Percentiles rank a stretch among this genome's conserved stretches.
These are phyloP conservation scores for Pseudococcus viburni DNA, from an alignment of 2,888 invertebrate genomes.

Conservation along the genomic window DNA sequence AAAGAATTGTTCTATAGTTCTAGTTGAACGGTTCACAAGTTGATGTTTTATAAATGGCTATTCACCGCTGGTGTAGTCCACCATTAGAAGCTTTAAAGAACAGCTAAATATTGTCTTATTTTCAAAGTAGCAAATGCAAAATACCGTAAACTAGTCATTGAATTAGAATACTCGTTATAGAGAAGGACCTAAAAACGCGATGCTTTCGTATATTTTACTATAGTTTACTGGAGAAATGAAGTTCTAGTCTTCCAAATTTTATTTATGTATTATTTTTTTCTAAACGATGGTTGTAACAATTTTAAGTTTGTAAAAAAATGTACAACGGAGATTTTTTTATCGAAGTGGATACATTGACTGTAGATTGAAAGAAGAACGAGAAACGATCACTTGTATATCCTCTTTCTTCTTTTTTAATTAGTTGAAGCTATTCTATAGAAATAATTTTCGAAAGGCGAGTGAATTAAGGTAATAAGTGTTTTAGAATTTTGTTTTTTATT, in stretches of 20 bases:
- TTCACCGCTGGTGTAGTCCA: background rate
- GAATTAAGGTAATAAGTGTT: slow-evolving; percentile 7
- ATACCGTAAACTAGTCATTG: slow-evolving; percentile 37
- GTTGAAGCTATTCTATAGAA: slow-evolving; percentile 13
- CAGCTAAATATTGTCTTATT: background rate
- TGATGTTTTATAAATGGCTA: background rate
- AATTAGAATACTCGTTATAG: slow-evolving; percentile 33
- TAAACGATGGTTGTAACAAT: slow-evolving; percentile 23
- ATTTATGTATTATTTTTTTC: background rate
- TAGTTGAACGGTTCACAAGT: background rate
- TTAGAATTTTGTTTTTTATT: slow-evolving; percentile 5
- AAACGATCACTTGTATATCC: background rate
- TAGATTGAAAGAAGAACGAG: background rate
- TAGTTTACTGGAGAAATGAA: slow-evolving; percentile 31
- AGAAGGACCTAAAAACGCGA: background rate
- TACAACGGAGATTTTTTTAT: slow-evolving; percentile 13
- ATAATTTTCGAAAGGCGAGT: slow-evolving; percentile 14
- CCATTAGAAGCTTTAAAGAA: background rate
- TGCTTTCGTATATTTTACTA: slow-evolving; percentile 37
- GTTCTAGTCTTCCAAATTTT: slow-evolving; percentile 51
- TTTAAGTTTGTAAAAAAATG: slow-evolving; percentile 19
- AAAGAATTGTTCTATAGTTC: slow-evolving; percentile 19
- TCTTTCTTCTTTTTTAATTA: background rate
- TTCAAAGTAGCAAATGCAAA: background rate
- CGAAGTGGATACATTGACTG: background rate